Evolutionary conservation across 2,888 invertebrate species (phyloP).

Genomic region (Agriopis aurantiaria): DNA sequence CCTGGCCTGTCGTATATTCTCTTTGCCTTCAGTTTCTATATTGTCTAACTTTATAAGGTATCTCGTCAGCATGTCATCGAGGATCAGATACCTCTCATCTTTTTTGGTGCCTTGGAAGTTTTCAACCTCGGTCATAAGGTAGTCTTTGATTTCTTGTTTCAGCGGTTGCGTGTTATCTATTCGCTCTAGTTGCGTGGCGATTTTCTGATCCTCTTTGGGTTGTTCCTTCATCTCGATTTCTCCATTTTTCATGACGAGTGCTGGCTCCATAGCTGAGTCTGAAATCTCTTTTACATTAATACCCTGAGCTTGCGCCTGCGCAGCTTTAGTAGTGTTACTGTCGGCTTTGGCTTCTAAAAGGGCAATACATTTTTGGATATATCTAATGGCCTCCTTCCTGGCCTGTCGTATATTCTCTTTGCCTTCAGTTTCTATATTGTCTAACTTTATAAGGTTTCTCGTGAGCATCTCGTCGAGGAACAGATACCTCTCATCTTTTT

Average conservation of each 20-base stretch:
- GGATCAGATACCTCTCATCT: no score
- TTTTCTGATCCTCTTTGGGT: conserved; percentile 29
- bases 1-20: no score
- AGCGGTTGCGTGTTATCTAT: conserved; percentile 34
- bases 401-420: conserved; percentile 95
- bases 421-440: conserved; percentile 97
- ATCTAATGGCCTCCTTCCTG: conserved; percentile 94
- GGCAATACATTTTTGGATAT: conserved; percentile 95
- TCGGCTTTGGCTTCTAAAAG: conserved; percentile 93
- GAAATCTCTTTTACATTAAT: conserved; percentile 56
- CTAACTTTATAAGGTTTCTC: conserved; percentile 95
- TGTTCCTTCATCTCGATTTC: conserved; percentile 64
- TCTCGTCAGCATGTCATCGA: no score
- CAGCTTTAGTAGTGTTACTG: conserved; percentile 52
- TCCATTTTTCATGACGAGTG: conserved; percentile 62
- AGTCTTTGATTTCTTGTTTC: conserved; percentile 46
- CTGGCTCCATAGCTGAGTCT: conserved; percentile 40
- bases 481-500: conserved; percentile 93
- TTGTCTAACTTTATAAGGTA: no score
- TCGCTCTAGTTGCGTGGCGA: conserved; percentile 31
- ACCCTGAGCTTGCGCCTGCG: conserved; percentile 12
- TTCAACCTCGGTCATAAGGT: no score
- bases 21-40: no score
- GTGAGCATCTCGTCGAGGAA: conserved; percentile 98
- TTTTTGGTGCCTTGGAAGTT: no score